Evolutionary conservation across 2,113 vertebrate species (phyloP).

Genomic region (Zeus faber): DNA sequence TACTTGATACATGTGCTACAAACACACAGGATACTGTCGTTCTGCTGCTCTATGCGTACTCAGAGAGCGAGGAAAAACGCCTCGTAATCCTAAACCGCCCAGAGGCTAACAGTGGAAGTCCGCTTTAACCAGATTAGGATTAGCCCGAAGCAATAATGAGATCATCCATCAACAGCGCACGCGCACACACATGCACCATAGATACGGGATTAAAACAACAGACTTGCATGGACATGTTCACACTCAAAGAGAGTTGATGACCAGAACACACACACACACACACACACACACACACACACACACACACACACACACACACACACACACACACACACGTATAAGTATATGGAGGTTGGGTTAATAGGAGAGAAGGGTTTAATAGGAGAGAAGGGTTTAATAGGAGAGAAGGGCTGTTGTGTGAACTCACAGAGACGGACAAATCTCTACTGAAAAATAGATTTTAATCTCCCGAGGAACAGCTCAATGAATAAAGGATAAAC

Average conservation of each 20-base stretch:
- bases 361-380: too few relatives aligned
- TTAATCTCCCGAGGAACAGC: constrained; percentile 34
- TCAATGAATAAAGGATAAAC: constrained; percentile 43
- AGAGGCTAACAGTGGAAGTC: constrained; percentile 30
- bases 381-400: too few relatives aligned
- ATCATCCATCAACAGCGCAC: constrained; percentile 49
- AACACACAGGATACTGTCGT: too few relatives aligned
- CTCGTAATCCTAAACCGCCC: constrained; percentile 32
- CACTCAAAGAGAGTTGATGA: too few relatives aligned
- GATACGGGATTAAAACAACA: too few relatives aligned
- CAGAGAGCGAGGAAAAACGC: constrained; percentile 28
- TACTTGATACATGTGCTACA: too few relatives aligned
- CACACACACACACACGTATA: constrained; percentile 9
- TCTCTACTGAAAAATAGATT: constrained; percentile 38
- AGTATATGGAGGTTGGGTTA: constrained; percentile 9
- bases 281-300: constrained; percentile 6
- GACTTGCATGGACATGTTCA: too few relatives aligned
- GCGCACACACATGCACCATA: too few relatives aligned
- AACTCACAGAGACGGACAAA: constrained; percentile 36
- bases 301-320: constrained; percentile 12
- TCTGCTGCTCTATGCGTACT: constrained; percentile 11
- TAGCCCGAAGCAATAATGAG: constrained; percentile 45
- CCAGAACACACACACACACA: constrained; percentile 25
- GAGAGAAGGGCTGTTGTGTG: too few relatives aligned
- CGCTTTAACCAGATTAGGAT: constrained; percentile 62